These are phyloP conservation scores for Dipodomys stephensi DNA, from an alignment of 2,113 vertebrate genomes.

Conservation along the genomic window DNA sequence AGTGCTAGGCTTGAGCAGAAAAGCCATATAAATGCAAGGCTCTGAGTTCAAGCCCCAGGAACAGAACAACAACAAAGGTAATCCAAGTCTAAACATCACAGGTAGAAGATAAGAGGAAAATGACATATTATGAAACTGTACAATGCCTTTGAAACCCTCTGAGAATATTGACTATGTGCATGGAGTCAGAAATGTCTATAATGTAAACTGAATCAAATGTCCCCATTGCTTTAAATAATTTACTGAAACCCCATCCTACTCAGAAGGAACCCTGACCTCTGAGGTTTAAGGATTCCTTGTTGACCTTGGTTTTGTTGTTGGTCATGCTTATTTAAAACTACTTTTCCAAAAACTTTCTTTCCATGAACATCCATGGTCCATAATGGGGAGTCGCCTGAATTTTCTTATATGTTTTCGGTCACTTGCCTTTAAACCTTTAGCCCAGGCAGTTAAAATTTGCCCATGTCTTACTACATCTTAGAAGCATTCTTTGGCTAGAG, in stretches of 20 bases:
- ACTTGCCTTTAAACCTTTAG: neutral
- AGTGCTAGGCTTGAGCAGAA: too few relatives aligned
- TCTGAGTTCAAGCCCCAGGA: too few relatives aligned
- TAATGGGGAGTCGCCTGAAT: neutral
- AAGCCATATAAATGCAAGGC: too few relatives aligned
- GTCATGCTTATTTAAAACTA: neutral
- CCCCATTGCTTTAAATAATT: neutral
- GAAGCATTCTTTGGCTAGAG: neutral
- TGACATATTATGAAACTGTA: neutral
- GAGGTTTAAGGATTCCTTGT: neutral
- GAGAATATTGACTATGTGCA: neutral
- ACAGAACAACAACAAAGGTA: too few relatives aligned
- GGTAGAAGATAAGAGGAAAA: neutral
- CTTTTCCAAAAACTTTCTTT: neutral
- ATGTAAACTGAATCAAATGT: neutral
- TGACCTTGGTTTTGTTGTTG: neutral
- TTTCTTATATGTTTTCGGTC: neutral
- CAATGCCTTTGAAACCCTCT: neutral
- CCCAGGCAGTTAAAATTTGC: neutral
- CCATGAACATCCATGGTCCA: neutral
- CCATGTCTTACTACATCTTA: neutral
- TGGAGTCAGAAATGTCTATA: neutral
- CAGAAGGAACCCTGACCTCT: neutral
- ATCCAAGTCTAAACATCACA: too few relatives aligned
- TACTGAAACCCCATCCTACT: neutral